phyloP scores from a whole-genome alignment of 23 tunicate species.

The Clavelina lepadiformis region DNA sequence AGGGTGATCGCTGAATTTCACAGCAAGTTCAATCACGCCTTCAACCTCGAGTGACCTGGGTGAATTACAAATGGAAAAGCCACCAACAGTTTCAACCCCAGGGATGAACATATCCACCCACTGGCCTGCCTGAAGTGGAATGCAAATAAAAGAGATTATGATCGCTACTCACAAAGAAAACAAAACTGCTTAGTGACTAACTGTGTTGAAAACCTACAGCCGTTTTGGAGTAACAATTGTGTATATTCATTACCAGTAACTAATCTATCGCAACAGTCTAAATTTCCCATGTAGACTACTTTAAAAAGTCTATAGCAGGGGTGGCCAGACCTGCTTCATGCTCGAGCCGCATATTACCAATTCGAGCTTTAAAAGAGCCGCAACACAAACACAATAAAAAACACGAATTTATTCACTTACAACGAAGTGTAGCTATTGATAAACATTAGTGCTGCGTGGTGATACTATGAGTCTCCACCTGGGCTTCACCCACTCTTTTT shows the following conservation, averaged over 20 bases:
- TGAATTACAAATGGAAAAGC: constrained; percentile 83
- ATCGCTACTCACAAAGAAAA: neutral
- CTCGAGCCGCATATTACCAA: no score
- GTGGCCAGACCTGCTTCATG: no score
- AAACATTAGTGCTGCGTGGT: no score
- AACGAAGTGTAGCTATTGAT: no score
- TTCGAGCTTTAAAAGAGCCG: no score
- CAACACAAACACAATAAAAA: no score
- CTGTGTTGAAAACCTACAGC: neutral
- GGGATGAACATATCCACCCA: constrained; percentile 88
- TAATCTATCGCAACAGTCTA: neutral
- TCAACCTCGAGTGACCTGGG: constrained; percentile 25
- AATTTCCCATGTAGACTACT: neutral
- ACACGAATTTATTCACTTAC: no score
- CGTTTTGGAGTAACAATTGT: no score
- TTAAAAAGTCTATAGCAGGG: neutral
- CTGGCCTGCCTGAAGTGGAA: constrained; percentile 73
- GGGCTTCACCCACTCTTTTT: no score
- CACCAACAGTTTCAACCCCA: constrained; percentile 57
- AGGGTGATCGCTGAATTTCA: constrained; percentile 65
- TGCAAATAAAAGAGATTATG: neutral
- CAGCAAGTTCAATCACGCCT: constrained; percentile 55
- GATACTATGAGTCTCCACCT: no score
- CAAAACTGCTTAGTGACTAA: neutral
- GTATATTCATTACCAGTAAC: neutral